Percentiles rank a stretch among this genome's conserved stretches.
phyloP scores from a whole-genome alignment of 64 coral and sea anemone genomes.

The Pocillopora damicornis region DNA sequence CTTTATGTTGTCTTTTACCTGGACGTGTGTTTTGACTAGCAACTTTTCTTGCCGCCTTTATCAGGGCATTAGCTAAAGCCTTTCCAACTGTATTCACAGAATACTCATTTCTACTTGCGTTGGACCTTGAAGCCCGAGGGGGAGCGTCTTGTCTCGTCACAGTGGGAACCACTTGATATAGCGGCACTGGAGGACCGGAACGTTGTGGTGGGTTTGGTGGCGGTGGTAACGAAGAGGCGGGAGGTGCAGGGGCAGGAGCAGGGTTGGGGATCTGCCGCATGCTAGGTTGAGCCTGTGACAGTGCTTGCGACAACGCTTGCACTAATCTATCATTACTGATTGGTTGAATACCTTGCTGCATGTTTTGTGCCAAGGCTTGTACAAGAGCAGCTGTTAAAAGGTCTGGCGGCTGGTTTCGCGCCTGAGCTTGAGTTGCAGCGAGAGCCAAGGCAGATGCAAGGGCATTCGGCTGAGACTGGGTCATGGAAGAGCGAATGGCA shows the following conservation, averaged over 20 bases:
- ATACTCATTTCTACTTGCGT: background rate
- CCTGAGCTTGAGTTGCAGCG: conserved; percentile 41
- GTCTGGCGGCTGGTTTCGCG: conserved; percentile 42
- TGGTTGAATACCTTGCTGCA: conserved; percentile 27
- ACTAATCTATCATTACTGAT: conserved; percentile 21
- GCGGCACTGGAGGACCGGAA: background rate
- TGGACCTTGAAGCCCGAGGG: background rate
- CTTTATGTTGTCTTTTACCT: background rate
- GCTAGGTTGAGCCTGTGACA: conserved; percentile 1
- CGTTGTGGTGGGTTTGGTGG: background rate
- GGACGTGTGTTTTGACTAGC: background rate
- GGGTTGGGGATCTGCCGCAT: background rate
- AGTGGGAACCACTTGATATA: background rate
- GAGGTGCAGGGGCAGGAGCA: background rate
- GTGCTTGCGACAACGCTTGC: conserved; percentile 22
- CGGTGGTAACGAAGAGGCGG: background rate
- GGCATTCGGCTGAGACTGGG: conserved; percentile 41
- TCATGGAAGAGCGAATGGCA: conserved; percentile 48
- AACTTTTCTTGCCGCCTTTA: conserved; percentile 22
- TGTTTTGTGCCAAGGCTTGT: conserved; percentile 47
- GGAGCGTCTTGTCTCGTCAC: background rate
- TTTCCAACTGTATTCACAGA: conserved; percentile 20
- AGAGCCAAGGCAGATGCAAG: conserved; percentile 34
- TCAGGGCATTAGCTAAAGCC: conserved; percentile 11
- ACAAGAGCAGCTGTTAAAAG: conserved; percentile 51